Base-by-base conservation (phyloP, 2,797 vertebrate genomes). In the Sylvia borin region DNA sequence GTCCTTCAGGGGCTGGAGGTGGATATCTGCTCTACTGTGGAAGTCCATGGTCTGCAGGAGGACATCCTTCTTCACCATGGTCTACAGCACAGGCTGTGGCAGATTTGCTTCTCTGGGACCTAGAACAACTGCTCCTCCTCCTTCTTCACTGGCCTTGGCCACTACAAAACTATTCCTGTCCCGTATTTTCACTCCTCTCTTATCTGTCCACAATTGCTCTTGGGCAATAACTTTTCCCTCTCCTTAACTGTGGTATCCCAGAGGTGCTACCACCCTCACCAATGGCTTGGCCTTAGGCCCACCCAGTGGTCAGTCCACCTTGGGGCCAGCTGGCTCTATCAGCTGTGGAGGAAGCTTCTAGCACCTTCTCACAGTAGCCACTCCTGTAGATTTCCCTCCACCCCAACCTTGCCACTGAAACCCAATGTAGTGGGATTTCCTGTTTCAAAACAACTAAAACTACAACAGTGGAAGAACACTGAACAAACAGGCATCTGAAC, bases 1-100 rank as follows among this genome's bases (percentile, higher is more conserved):
- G 12, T 64, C 48, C 8, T 82, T 29, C 40, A 47, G 40, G 57
- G 48, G 48, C 22, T 36, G 27, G 21, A 21, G 26, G 25, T 50
- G 31, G 36, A 10, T 34, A 13, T 60, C 19, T n/a, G 22, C 48
- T 53, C 38, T 13, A 16, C 16, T 31, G 9, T 53, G 24, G 19
- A 40, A 0, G 0, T 77, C 16, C 34, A 8, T 25, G 40, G 29
- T 25, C 40, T 53, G 29, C 48, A 68, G 20, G 16, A 16, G n/a
- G 16, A 45, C 40, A 61, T 45, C 40, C 55, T 68, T 48, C 25
- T 61, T 70, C 34, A 70, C 40, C 29, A 12, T 61, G 48, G 40
- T 47, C 48, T 77, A 31, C 34, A 34, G 25, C 31, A 48, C 0
- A 1, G 21, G 17, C 65, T 77, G 5, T 29, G 53, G 42, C 31